Evolutionary conservation across 2,888 invertebrate genomes (phyloP), one percentile per base, ranked within the genome.

Genomic region (Octodonta nipae): DNA sequence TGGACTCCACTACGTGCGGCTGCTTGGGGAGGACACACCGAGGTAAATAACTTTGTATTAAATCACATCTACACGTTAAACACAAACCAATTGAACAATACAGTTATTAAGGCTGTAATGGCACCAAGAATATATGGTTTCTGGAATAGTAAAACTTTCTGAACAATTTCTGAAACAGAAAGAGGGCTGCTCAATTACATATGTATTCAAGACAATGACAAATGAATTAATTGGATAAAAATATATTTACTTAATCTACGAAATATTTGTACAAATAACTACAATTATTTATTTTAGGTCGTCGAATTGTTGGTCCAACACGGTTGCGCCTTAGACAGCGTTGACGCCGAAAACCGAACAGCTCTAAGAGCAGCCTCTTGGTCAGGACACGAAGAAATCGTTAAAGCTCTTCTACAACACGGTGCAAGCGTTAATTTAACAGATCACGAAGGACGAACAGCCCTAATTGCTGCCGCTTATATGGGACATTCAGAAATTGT

Each of bases 1-100:
- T 89, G 88, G 92, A 87, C 86, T 16, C 84, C 88, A 8, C 65
- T 89, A 28, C 66, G 92, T 34, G 89, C 92, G 3, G 89, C 92
- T 12, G 89, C 92, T 7, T 93, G 92, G 92, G 92, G 89, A 28
- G 93, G 93, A 1, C 92, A 93, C 52, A 81, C 82, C 1, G 82
- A 85, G 66, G 78, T 77, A 54, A 15, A 8, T 12, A 26, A 20
- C n/a, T n/a, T n/a, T n/a, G n/a, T n/a, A n/a, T n/a, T n/a, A n/a
- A n/a, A n/a, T n/a, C n/a, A n/a, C n/a, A n/a, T n/a, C n/a, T n/a
- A n/a, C n/a, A n/a, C n/a, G n/a, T n/a, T n/a, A n/a, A n/a, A n/a
- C n/a, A n/a, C n/a, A n/a, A n/a, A n/a, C n/a, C n/a, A n/a, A n/a
- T n/a, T n/a, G n/a, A n/a, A n/a, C n/a, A n/a, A n/a, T n/a, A n/a